These are phyloP conservation scores for Drosophila dunni DNA, from an alignment of 1,140 invertebrate species.

Conservation along the genomic window DNA sequence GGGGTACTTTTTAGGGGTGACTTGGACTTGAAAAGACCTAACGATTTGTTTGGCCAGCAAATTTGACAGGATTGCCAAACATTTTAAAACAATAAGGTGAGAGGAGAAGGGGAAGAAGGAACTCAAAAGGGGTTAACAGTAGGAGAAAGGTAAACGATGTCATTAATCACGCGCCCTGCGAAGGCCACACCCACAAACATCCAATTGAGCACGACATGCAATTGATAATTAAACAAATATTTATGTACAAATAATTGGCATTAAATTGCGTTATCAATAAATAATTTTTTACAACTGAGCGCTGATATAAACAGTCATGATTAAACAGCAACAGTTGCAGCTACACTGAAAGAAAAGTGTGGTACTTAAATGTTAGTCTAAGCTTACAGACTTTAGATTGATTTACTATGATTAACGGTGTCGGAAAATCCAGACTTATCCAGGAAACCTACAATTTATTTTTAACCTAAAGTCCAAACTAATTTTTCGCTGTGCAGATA, in stretches of 20 bases:
- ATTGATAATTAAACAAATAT: conserved; percentile 80
- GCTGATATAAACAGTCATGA: conserved; percentile 36
- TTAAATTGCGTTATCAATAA: conserved; percentile 83
- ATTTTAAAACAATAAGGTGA: conserved; percentile 57
- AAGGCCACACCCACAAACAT: conserved; percentile 28
- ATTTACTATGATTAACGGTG: too few relatives aligned
- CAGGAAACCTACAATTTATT: too few relatives aligned
- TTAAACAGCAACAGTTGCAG: conserved; percentile 23
- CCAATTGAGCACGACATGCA: conserved; percentile 51
- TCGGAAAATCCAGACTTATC: too few relatives aligned
- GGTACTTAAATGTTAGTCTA: too few relatives aligned
- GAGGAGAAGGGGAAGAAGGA: neutral
- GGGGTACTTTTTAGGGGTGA: conserved; percentile 19
- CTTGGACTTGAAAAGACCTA: conserved; percentile 24
- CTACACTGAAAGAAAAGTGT: neutral
- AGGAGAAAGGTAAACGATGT: neutral
- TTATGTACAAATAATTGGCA: conserved; percentile 81
- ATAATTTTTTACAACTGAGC: conserved; percentile 75
- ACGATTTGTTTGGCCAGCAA: conserved; percentile 48
- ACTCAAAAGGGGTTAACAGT: neutral
- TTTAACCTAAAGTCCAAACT: too few relatives aligned
- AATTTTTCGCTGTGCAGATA: neutral
- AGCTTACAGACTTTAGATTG: too few relatives aligned
- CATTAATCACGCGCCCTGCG: conserved; percentile 57
- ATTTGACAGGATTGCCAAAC: conserved; percentile 63